phyloP scores from a whole-genome alignment of 2,888 invertebrate species.

The Tenthredo mesomela region DNA sequence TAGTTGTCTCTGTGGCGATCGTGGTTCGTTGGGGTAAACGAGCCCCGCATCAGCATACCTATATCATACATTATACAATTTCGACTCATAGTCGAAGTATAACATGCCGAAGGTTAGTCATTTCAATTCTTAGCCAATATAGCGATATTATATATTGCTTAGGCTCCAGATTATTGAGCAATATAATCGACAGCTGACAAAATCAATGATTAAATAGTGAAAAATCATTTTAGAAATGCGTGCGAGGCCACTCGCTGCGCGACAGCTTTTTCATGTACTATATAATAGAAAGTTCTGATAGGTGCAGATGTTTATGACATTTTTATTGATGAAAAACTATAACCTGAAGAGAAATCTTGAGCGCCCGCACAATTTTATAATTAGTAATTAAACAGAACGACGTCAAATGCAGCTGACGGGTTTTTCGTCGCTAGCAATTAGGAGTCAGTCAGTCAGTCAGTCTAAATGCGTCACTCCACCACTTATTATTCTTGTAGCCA shows the following conservation, averaged over 20 bases:
- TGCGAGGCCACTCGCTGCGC: background rate
- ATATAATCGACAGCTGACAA: background rate
- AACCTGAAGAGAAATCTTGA: background rate
- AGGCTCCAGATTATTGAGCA: background rate
- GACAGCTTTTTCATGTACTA: background rate
- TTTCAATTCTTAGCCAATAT: slow-evolving; percentile 11
- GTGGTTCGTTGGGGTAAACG: slow-evolving; percentile 6
- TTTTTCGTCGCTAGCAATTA: slow-evolving; percentile 46
- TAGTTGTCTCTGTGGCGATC: background rate
- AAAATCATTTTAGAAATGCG: background rate
- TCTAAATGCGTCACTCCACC: slow-evolving; percentile 39
- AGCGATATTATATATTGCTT: background rate
- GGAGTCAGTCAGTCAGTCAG: slow-evolving; percentile 48
- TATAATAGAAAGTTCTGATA: background rate
- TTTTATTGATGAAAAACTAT: background rate
- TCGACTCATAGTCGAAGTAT: background rate
- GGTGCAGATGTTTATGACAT: background rate
- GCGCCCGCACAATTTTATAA: background rate
- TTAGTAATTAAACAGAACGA: slow-evolving; percentile 29
- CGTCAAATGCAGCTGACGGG: slow-evolving; percentile 24
- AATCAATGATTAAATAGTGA: background rate
- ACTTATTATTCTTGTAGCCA: slow-evolving; percentile 41
- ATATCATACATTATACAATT: background rate
- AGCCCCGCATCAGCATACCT: background rate
- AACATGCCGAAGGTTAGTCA: background rate